Evolutionary conservation across 2,797 vertebrate species (phyloP).

Genomic region (Limnodromus scolopaceus): DNA sequence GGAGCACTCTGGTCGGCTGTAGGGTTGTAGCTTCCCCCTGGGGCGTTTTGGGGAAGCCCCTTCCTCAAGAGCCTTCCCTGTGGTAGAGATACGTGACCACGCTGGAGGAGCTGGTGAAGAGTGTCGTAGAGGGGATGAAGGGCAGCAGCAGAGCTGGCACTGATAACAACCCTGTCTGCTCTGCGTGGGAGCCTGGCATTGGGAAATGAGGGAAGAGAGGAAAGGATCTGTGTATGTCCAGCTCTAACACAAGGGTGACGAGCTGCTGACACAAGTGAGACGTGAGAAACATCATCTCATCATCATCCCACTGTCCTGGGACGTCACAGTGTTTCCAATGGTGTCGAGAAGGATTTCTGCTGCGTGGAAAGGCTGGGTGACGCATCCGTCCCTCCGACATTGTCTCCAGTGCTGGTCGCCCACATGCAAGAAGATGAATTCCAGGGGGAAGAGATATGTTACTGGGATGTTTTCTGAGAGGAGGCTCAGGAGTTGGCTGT

Average conservation of each 20-base stretch:
- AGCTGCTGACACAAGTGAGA: background rate
- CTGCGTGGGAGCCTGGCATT: fast-evolving
- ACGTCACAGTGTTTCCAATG: background rate
- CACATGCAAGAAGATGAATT: background rate
- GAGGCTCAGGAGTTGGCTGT: background rate
- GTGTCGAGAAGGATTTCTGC: background rate
- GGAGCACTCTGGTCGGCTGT: background rate
- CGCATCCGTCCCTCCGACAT: background rate
- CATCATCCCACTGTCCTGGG: background rate
- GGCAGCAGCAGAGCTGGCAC: background rate
- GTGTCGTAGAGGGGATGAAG: background rate
- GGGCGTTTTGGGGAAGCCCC: background rate
- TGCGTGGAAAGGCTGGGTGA: background rate
- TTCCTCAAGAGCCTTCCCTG: background rate
- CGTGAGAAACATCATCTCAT: background rate
- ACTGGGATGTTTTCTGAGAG: background rate
- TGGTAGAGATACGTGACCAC: fast-evolving
- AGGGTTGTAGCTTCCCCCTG: background rate
- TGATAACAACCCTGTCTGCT: background rate
- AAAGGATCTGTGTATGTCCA: background rate
- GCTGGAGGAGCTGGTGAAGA: background rate
- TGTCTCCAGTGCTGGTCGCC: slow-evolving; percentile 10
- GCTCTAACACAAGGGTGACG: background rate
- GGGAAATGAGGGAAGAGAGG: background rate
- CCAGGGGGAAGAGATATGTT: background rate